Percentiles rank a stretch among this genome's conserved stretches.
Conservation (phyloP, 2,888 invertebrate genomes). For the Drosophila vallismaia region DNA sequence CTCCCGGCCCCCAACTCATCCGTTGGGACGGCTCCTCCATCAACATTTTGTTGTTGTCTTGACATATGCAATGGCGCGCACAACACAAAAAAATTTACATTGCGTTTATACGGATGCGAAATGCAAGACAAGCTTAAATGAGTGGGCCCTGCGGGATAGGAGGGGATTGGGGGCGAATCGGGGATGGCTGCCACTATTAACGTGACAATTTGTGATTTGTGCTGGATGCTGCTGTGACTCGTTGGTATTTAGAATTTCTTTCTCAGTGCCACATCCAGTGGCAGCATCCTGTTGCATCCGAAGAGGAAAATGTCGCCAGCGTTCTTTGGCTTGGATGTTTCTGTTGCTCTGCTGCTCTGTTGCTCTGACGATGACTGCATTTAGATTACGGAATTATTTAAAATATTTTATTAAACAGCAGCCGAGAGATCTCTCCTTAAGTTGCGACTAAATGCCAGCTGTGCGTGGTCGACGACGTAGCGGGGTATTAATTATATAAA, state of each 20-base stretch:
- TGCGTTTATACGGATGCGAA: constrained; percentile 72
- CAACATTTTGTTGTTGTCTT: constrained; percentile 58
- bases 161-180: constrained; percentile 9
- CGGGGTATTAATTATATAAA: constrained; percentile 77
- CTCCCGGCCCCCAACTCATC: background rate
- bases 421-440: constrained; percentile 28
- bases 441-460: constrained; percentile 50
- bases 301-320: constrained; percentile 39
- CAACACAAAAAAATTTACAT: constrained; percentile 79
- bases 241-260: constrained; percentile 78
- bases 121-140: constrained; percentile 50
- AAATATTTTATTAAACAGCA: constrained; percentile 82
- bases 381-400: constrained; percentile 83
- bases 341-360: background rate
- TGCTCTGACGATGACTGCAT: constrained; percentile 75
- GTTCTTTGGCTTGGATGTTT: constrained; percentile 27
- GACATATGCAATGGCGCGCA: constrained; percentile 72
- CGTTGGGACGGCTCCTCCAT: constrained; percentile 12
- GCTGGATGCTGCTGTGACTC: constrained; percentile 57
- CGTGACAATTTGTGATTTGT: constrained; percentile 80
- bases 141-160: constrained; percentile 29
- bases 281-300: constrained; percentile 42
- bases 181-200: constrained; percentile 64
- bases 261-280: constrained; percentile 57
- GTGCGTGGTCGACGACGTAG: constrained; percentile 48